Evolutionary conservation across 2,797 vertebrate genomes (phyloP).

Genomic region (Schizopygopsis malacanthus): DNA sequence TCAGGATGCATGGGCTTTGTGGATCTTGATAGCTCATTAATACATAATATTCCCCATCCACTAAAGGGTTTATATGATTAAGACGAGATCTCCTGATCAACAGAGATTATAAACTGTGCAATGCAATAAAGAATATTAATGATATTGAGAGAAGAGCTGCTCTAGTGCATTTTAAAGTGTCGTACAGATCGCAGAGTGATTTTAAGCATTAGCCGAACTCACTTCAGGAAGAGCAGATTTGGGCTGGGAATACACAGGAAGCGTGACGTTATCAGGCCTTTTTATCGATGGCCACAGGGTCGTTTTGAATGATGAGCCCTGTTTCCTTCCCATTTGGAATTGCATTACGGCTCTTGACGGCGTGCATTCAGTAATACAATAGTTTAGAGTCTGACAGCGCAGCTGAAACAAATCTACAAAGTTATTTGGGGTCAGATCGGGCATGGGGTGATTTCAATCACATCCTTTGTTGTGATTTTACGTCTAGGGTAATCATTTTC

Average conservation of each 20-base stretch:
- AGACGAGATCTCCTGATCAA: slow-evolving; percentile 50
- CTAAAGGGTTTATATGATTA: slow-evolving; percentile 47
- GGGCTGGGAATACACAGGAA: slow-evolving; percentile 75
- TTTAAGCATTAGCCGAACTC: slow-evolving; percentile 60
- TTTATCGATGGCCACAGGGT: slow-evolving; percentile 78
- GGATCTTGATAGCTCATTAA: slow-evolving; percentile 55
- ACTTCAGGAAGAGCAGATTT: slow-evolving; percentile 76
- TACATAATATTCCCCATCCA: slow-evolving; percentile 45
- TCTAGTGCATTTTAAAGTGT: slow-evolving; percentile 38
- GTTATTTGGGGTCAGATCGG: slow-evolving; percentile 45
- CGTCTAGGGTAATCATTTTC: neutral
- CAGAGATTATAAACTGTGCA: slow-evolving; percentile 46
- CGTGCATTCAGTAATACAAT: slow-evolving; percentile 68
- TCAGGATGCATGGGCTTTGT: slow-evolving; percentile 40
- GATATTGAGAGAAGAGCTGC: slow-evolving; percentile 34
- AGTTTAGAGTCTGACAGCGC: slow-evolving; percentile 65
- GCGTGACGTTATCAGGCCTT: slow-evolving; percentile 79
- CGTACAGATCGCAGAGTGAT: slow-evolving; percentile 64
- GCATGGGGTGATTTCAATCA: slow-evolving; percentile 16
- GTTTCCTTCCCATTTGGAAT: slow-evolving; percentile 80
- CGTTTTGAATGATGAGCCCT: slow-evolving; percentile 75
- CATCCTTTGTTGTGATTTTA: neutral
- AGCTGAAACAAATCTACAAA: slow-evolving; percentile 54
- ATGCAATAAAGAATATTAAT: slow-evolving; percentile 45
- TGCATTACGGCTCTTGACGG: slow-evolving; percentile 71